Evolutionary conservation across 2,888 invertebrate genomes (phyloP), one percentile per base, ranked within the genome.

Genomic region (Scaptodrosophila latifasciaeformis): DNA sequence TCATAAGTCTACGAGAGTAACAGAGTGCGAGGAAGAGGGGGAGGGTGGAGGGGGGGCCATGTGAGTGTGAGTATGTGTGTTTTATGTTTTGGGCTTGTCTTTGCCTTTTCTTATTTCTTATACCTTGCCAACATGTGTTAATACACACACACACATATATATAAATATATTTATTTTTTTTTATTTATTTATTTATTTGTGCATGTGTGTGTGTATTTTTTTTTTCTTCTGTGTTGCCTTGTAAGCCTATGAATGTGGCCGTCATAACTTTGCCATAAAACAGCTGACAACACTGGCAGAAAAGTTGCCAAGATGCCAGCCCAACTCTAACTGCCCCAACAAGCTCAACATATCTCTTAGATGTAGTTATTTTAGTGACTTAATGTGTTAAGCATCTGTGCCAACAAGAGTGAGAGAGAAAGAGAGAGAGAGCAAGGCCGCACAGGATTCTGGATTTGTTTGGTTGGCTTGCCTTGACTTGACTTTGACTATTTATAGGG

Each of bases 221-320:
- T 7, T 13, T 48, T 51, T 54, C 24, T 48, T 39, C 27, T 31
- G 6, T 48, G 15, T 13, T 50, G 2, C 17, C 29, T 13, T 15
- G 21, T 67, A 67, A 75, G 69, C 67, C 69, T 58, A 60, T 56
- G 70, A 65, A 65, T 62, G 71, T 71, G 69, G 75, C 71, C 67
- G 71, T 71, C 75, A 71, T 71, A 71, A 71, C 69, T 69, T 71
- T 59, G 57, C 69, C 71, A 67, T 71, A 75, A 71, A 71, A 69
- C 75, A 71, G 71, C 75, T 71, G 75, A 75, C 71, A 75, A 67
- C 69, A 60, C 55, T 59, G 58, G 55, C 49, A 59, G 58, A 65
- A 18, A 57, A 48, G 55, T 59, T 65, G 65, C 65, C 62, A 65
- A 65, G 65, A 65, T 65, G 62, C 65, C 62, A 65, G 52, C 58